Evolutionary conservation across 2,113 vertebrate genomes (phyloP), one percentile per base, ranked within the genome.

Genomic region (Turnix velox): DNA sequence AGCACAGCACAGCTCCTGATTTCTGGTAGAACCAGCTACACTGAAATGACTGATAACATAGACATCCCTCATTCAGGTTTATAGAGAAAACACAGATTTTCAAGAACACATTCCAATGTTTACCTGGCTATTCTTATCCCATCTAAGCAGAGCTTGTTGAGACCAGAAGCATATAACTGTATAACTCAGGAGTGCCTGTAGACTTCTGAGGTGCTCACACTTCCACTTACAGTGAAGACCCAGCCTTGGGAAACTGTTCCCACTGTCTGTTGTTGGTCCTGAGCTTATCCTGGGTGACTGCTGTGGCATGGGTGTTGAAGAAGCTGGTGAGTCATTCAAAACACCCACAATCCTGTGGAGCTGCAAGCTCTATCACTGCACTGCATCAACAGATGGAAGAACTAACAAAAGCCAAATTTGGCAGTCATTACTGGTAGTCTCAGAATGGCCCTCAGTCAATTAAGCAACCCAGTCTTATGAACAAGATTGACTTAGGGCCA

Each of bases 361-460:
- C 77, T 59, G 39, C 1, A 16, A 88, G 33, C 8, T 35, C 55
- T 85, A 31, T 79, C 92, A 75, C 74, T 91, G 78, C 54, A 45
- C 3, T 0, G 45, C 40, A 62, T 61, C 78, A 91, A 57, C 3
- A 10, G 87, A 82, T 8, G 15, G 81, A 73, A 79, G 61, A 65
- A 87, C 42, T 89, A 73, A 68, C 40, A 78, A 57, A 84, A 87
- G 37, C 54, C 82, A 72, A 91, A 92, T 92, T 79, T 79, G 81
- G 52, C 54, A 92, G 58, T 40, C 74, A 24, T 76, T 91, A 49
- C 15, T 88, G 87, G 52, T 78, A 84, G 69, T 52, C 78, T 95
- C 80, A 55, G 4, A 40, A 68, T 0, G 0, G 18, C 49, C 79
- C 18, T 52, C 67, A 52, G 57, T 91, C 89, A 87, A 82, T 79